Evolutionary conservation across 2,113 vertebrate species (phyloP), one percentile per base, ranked within the genome.

Genomic region (Myanophis thanlyinensis): DNA sequence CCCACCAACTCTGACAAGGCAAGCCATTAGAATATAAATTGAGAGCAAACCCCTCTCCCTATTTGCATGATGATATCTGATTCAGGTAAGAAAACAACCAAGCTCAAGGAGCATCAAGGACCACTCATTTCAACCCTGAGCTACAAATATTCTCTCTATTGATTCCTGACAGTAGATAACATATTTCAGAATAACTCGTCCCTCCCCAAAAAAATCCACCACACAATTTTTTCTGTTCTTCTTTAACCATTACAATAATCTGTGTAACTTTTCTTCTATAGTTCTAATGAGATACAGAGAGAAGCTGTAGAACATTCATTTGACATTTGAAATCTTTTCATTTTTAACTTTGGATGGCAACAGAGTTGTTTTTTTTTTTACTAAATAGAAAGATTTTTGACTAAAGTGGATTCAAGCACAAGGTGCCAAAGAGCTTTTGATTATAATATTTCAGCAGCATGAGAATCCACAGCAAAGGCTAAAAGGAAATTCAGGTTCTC

Each of bases 381-480:
- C 96, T 94, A 97, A 97, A 97, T 97, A 85, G 96, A 98, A 97
- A 95, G 96, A 97, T 95, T 97, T 97, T 97, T 95, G 93, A 96
- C 92, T 97, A 93, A 92, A 96, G 95, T 96, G 97, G 97, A 95
- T 97, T 97, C 96, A 97, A 97, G 97, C 97, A 96, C 93, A 97
- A 97, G 94, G 96, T 85, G 44, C 95, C 54, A 97, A 97, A 97
- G 95, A 97, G 96, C 97, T 98, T 93, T 98, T 98, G 97, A 98
- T 98, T 98, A 98, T 97, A 97, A 95, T 97, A 97, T 98, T 98
- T 98, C 96, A 96, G 93, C 94, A 97, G 94, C 87, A 89, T 94
- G 94, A 95, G 95, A 97, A 97, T 96, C 89, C 86, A 97, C 96
- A 96, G 95, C 94, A 98, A 97, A 97, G 96, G 97, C 95, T 97